Percentiles rank a stretch among this genome's conserved stretches.
phyloP scores from a whole-genome alignment of 64 coral and sea anemone genomes.

The Orbicella faveolata region DNA sequence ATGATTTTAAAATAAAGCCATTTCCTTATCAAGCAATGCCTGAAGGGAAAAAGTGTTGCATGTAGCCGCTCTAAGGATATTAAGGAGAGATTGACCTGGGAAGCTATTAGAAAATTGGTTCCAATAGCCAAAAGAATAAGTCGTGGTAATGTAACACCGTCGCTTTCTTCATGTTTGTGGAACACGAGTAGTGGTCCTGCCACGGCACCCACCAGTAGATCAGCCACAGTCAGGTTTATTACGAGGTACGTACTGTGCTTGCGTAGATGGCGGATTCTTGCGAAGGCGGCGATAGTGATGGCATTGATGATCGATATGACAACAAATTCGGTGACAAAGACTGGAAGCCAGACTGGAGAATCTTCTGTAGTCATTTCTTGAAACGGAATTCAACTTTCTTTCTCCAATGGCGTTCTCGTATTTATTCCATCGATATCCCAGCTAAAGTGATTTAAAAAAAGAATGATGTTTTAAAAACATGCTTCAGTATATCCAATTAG shows the following conservation, averaged over 20 bases:
- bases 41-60: conserved; percentile 5
- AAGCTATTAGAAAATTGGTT: neutral
- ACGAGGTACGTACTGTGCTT: conserved; percentile 1
- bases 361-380: neutral
- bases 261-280: neutral
- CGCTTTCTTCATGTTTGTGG: neutral
- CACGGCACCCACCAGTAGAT: neutral
- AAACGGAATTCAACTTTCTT: no score
- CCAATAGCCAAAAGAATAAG: neutral
- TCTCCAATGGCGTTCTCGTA: no score
- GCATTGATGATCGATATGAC: neutral
- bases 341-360: neutral
- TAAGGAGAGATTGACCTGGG: neutral
- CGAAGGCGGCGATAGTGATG: neutral
- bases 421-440: no score
- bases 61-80: conserved; percentile 21
- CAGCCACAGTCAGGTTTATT: neutral
- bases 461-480: no score
- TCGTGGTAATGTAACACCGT: neutral
- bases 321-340: neutral
- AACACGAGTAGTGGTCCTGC: neutral
- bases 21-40: neutral
- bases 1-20: neutral
- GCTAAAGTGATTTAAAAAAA: no score
- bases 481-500: no score